Percentiles rank a stretch among this genome's conserved stretches.
These are phyloP conservation scores for Chrysotoxum bicinctum DNA, from an alignment of 2,888 invertebrate genomes.

Conservation along the genomic window DNA sequence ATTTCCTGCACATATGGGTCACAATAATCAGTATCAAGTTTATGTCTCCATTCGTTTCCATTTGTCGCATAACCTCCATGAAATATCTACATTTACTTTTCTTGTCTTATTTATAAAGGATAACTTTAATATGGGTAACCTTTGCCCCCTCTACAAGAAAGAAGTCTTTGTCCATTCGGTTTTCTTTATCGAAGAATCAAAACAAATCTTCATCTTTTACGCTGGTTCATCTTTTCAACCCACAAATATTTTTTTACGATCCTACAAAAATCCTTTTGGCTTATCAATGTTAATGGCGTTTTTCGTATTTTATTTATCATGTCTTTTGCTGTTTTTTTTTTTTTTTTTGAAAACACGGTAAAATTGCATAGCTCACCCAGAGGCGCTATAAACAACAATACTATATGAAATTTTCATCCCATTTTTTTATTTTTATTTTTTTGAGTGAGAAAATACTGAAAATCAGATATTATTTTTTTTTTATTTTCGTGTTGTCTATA, in stretches of 20 bases:
- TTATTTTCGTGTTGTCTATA: conserved; percentile 6
- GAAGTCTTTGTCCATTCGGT: background rate
- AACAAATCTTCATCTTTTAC: conserved; percentile 33
- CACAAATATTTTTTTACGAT: conserved; percentile 47
- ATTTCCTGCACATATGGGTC: conserved; percentile 12
- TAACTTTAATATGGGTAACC: conserved; percentile 4
- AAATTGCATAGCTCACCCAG: conserved; percentile 45
- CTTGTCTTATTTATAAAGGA: background rate
- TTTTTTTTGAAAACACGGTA: conserved; percentile 1
- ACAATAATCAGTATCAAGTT: conserved; percentile 19
- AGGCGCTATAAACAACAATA: conserved; percentile 35
- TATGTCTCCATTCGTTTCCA: conserved; percentile 15
- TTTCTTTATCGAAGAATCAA: conserved; percentile 5
- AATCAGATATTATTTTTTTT: conserved; percentile 19
- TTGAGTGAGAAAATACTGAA: background rate
- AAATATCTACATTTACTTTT: background rate
- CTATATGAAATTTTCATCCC: conserved; percentile 29
- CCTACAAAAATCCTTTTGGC: conserved; percentile 34
- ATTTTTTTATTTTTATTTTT: conserved; percentile 14
- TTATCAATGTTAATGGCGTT: conserved; percentile 56
- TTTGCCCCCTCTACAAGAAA: background rate
- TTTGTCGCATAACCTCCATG: conserved; percentile 15
- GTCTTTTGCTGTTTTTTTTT: background rate
- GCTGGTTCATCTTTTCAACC: conserved; percentile 53
- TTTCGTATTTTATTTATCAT: conserved; percentile 24